Base-by-base conservation (phyloP, 2,888 invertebrate genomes). In the Petrophora chlorosata region DNA sequence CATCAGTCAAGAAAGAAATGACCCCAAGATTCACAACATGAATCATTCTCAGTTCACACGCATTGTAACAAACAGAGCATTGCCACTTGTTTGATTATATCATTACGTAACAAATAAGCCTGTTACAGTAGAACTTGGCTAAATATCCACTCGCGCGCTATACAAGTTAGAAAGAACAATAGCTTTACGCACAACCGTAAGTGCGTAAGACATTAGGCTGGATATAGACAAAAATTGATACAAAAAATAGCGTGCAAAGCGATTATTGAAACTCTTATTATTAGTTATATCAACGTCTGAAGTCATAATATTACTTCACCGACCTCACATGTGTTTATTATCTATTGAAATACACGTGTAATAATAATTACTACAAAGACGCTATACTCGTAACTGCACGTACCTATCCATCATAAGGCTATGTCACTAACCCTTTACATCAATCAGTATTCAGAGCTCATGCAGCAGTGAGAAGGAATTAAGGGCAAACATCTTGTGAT, bases 401-500 rank as follows among this genome's bases (percentile, higher is more conserved):
- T 42, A 43, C 19, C 44, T 26, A 51, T 48, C 32, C 43, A 52
- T 50, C 39, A 50, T 43, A 23, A 38, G 33, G 45, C 56, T 59
- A 47, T 56, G 56, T 54, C 63, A 63, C 56, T 65, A 61, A 58
- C 49, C 58, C 59, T 67, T 65, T 58, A 58, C 42, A 53, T 67
- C 46, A 65, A 86, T 88, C 83, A 79, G 86, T 87, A 88, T 88
- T 83, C 88, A 65, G 75, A 67, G 67, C 78, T 74, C 82, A 85
- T 85, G 77, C 68, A 73, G 72, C 82, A 78, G 86, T 81, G 85
- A 86, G 85, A 86, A 82, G 70, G 86, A 85, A 88, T 86, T 86
- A 85, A 84, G 79, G 79, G 75, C 80, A 79, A 50, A 82, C 83
- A 85, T 87, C 80, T 82, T 82, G 81, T 82, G 85, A 84, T 84